A percentile compares a stretch with the other conserved stretches of the same genome.
Evolutionary conservation across 2,888 invertebrate genomes (phyloP).

Genomic region (Eustalomyia histrio): DNA sequence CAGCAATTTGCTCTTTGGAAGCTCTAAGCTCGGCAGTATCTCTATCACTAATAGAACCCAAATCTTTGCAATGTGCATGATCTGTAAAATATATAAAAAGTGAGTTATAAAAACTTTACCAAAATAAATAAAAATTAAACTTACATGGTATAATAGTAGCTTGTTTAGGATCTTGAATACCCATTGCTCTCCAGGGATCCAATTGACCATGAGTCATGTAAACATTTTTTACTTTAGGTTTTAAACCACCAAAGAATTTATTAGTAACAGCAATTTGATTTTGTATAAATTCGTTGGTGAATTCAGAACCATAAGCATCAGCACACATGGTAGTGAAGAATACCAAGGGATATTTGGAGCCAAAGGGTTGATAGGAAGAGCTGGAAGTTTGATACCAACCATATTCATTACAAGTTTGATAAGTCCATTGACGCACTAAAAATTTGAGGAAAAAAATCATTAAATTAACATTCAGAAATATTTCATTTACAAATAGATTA

Average conservation of each 20-base stretch:
- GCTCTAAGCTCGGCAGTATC: conserved; percentile 74
- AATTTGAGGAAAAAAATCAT: background rate
- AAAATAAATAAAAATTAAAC: background rate
- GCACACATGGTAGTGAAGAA: conserved; percentile 72
- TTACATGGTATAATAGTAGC: conserved; percentile 75
- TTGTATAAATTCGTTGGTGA: conserved; percentile 69
- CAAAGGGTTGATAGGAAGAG: conserved; percentile 82
- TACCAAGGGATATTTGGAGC: conserved; percentile 73
- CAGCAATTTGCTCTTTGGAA: conserved; percentile 74
- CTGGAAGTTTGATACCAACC: conserved; percentile 90
- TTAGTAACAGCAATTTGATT: conserved; percentile 78
- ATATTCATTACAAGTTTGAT: conserved; percentile 92
- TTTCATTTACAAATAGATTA: conserved; percentile 5
- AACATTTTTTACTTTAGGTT: conserved; percentile 80
- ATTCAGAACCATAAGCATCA: conserved; percentile 73
- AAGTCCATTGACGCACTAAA: conserved; percentile 85
- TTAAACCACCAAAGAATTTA: conserved; percentile 79
- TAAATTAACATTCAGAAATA: background rate
- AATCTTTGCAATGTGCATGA: conserved; percentile 77
- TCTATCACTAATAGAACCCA: conserved; percentile 72
- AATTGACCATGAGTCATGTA: conserved; percentile 81
- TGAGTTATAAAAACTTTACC: background rate
- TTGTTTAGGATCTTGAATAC: conserved; percentile 75
- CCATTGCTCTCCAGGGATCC: conserved; percentile 82
- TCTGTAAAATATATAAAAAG: conserved; percentile 65